Percentiles rank a stretch among this genome's conserved stretches.
These are phyloP conservation scores for Erynnis tages DNA, from an alignment of 2,888 invertebrate species.

Conservation along the genomic window DNA sequence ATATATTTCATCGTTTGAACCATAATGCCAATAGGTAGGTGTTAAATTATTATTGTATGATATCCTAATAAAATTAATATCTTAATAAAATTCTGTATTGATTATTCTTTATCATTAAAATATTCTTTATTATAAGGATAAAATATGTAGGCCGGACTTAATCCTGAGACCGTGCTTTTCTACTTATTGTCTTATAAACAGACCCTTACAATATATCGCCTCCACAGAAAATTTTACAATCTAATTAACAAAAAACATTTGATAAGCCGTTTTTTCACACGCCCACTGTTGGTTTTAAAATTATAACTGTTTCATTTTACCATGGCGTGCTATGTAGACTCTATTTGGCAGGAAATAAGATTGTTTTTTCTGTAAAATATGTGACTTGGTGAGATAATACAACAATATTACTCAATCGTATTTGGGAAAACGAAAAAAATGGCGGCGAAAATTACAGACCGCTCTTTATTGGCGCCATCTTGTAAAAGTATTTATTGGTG, in stretches of 20 bases:
- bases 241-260: constrained; percentile 27
- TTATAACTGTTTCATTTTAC: constrained; percentile 2
- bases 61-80: no score
- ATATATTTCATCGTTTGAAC: no score
- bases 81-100: no score
- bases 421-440: constrained; percentile 51
- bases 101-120: no score
- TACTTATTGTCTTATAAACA: constrained; percentile 7
- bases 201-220: constrained; percentile 3
- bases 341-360: background rate
- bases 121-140: no score
- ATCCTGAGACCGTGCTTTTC: no score
- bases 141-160: no score
- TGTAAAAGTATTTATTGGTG: constrained; percentile 29
- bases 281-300: constrained; percentile 68
- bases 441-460: constrained; percentile 52
- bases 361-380: background rate
- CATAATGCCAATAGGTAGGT: no score
- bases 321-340: background rate
- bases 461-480: constrained; percentile 43
- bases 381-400: background rate
- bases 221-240: constrained; percentile 21
- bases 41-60: no score
- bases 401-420: constrained; percentile 69
- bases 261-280: constrained; percentile 43